A percentile compares a stretch with the other conserved stretches of the same genome.
These are phyloP conservation scores for Neoarius graeffei DNA, from an alignment of 2,113 vertebrate genomes.

Conservation along the genomic window DNA sequence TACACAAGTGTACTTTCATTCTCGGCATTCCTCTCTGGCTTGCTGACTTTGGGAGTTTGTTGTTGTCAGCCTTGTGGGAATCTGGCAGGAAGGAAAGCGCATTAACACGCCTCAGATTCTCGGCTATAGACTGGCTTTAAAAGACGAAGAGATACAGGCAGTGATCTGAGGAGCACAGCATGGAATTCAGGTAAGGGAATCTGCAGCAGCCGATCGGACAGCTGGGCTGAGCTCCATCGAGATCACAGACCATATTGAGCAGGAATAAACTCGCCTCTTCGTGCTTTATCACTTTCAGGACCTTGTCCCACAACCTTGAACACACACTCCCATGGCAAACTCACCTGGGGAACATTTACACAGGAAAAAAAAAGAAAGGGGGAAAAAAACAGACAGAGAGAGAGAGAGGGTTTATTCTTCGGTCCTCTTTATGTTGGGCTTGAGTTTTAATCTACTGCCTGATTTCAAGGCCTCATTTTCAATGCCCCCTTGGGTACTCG, in stretches of 20 bases:
- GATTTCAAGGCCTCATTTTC: conserved; percentile 53
- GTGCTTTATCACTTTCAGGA: conserved; percentile 64
- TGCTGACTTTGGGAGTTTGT: conserved; percentile 60
- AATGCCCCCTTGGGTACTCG: conserved; percentile 46
- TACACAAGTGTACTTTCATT: conserved; percentile 54
- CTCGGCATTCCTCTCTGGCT: conserved; percentile 55
- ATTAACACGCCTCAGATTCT: conserved; percentile 56
- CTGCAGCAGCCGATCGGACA: conserved; percentile 56
- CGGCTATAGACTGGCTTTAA: conserved; percentile 44
- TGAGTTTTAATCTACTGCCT: conserved; percentile 60
- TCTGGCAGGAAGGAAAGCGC: conserved; percentile 37
- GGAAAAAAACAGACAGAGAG: background rate
- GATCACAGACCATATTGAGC: conserved; percentile 62
- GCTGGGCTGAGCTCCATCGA: conserved; percentile 56
- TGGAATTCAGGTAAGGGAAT: conserved; percentile 57
- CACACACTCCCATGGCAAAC: conserved; percentile 58
- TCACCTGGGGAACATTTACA: conserved; percentile 56
- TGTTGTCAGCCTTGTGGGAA: conserved; percentile 58
- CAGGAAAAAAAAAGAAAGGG: background rate
- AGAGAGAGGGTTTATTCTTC: conserved; percentile 55
- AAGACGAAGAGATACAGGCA: conserved; percentile 52
- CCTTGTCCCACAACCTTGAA: conserved; percentile 65
- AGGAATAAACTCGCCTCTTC: conserved; percentile 55
- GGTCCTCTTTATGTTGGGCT: conserved; percentile 52
- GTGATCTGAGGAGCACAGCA: conserved; percentile 55